Evolutionary conservation across 2,888 invertebrate genomes (phyloP).

Genomic region (Stenodema calcarata): DNA sequence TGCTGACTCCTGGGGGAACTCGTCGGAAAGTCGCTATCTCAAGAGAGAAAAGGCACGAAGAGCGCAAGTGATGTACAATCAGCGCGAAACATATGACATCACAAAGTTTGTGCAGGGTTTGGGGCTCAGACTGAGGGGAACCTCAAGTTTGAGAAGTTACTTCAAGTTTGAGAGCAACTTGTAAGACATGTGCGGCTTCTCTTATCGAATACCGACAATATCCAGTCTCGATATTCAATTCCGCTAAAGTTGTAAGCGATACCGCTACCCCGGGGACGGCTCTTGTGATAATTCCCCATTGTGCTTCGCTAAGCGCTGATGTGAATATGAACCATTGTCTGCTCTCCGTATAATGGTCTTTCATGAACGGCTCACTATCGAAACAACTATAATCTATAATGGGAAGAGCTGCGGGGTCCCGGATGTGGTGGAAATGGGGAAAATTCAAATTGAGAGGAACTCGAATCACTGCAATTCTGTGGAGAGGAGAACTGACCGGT

Average conservation of each 20-base stretch:
- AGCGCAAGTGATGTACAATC: constrained; percentile 9
- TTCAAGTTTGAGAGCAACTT: constrained; percentile 3
- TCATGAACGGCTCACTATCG: neutral
- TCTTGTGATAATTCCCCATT: neutral
- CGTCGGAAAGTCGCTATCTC: constrained; percentile 1
- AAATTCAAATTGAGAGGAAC: too few species aligned
- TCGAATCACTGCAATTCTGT: too few species aligned
- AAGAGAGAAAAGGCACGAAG: neutral
- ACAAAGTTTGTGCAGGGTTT: neutral
- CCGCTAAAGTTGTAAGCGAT: neutral
- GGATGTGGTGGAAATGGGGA: too few species aligned
- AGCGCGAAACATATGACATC: constrained; percentile 22
- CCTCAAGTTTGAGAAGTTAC: neutral
- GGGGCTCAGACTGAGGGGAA: neutral
- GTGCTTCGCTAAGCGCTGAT: neutral
- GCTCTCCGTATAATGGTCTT: neutral
- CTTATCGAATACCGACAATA: constrained; percentile 17
- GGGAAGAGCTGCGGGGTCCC: too few species aligned
- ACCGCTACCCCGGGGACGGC: neutral
- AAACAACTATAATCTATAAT: too few species aligned
- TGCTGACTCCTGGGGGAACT: neutral
- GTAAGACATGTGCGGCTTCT: constrained; percentile 12
- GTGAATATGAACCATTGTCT: neutral
- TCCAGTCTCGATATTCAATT: neutral
- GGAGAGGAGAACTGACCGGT: too few species aligned